phyloP scores from a whole-genome alignment of 2,113 vertebrate species.

The Apistogramma diplotaenia region DNA sequence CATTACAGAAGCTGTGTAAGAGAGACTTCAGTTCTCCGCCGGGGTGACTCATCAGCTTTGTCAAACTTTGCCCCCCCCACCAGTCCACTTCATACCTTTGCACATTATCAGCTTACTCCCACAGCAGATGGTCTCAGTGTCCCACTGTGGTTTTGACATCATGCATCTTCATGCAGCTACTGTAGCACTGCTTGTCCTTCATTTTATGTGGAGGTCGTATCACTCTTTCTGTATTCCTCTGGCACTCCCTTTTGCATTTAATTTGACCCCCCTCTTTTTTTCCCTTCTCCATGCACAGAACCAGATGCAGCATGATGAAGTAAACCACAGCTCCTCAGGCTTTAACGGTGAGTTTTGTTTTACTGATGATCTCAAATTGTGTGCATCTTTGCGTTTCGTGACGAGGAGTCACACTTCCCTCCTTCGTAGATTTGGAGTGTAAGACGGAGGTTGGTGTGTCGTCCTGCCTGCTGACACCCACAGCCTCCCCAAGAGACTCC shows the following conservation, averaged over 20 bases:
- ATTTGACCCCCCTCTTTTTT: neutral
- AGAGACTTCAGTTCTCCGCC: neutral
- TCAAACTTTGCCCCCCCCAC: neutral
- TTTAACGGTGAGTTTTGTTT: conserved; percentile 64
- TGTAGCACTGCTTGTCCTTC: conserved; percentile 7
- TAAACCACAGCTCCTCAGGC: conserved; percentile 38
- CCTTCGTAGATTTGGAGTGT: conserved; percentile 40
- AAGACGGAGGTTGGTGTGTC: conserved; percentile 72
- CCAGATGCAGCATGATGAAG: conserved; percentile 25
- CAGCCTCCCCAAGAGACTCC: conserved; percentile 72
- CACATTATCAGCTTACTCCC: conserved; percentile 10
- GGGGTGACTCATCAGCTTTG: conserved; percentile 8
- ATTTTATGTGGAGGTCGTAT: neutral
- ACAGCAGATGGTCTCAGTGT: conserved; percentile 21
- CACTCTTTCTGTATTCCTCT: neutral
- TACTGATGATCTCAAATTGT: neutral
- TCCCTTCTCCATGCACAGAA: conserved; percentile 14
- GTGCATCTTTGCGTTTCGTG: neutral
- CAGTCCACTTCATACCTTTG: neutral
- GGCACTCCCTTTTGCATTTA: neutral
- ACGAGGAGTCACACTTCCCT: neutral
- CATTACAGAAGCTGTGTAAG: neutral
- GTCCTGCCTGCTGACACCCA: conserved; percentile 79
- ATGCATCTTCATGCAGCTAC: neutral
- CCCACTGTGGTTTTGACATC: conserved; percentile 3